These are phyloP conservation scores for Pentalonia nigronervosa DNA, from an alignment of 1,140 invertebrate genomes.

Conservation along the genomic window DNA sequence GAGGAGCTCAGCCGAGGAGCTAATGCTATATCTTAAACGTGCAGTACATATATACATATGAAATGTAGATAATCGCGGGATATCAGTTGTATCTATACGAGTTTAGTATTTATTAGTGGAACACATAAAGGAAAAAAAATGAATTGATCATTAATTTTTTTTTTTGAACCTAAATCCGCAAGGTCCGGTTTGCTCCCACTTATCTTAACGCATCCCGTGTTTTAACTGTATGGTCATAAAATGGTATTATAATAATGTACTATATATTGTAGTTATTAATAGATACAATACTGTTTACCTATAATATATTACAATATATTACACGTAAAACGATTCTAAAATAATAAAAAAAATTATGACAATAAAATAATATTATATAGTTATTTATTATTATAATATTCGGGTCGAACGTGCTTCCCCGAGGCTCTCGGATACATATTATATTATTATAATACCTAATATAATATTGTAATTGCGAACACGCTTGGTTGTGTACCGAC, in stretches of 20 bases:
- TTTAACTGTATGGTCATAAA: neutral
- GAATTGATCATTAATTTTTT: neutral
- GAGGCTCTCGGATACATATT: neutral
- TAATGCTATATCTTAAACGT: neutral
- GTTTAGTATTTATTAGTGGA: neutral
- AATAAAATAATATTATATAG: neutral
- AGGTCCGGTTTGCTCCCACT: neutral
- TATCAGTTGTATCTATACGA: neutral
- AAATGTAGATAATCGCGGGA: neutral
- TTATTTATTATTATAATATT: neutral
- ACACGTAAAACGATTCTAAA: neutral
- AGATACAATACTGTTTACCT: neutral
- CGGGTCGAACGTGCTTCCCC: constrained; percentile 13
- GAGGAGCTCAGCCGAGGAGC: too few relatives aligned
- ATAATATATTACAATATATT: neutral
- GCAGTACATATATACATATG: neutral
- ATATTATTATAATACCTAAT: neutral
- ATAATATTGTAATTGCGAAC: neutral
- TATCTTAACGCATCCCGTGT: neutral
- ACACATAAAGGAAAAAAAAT: neutral
- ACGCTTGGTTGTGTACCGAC: too few relatives aligned
- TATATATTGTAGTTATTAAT: neutral
- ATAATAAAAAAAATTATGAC: neutral
- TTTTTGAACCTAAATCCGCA: neutral
- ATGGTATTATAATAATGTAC: neutral